Percentiles rank a stretch among this genome's conserved stretches.
Conservation (phyloP, 2,113 vertebrate genomes). For the Sterrhoptilus dennistouni region DNA sequence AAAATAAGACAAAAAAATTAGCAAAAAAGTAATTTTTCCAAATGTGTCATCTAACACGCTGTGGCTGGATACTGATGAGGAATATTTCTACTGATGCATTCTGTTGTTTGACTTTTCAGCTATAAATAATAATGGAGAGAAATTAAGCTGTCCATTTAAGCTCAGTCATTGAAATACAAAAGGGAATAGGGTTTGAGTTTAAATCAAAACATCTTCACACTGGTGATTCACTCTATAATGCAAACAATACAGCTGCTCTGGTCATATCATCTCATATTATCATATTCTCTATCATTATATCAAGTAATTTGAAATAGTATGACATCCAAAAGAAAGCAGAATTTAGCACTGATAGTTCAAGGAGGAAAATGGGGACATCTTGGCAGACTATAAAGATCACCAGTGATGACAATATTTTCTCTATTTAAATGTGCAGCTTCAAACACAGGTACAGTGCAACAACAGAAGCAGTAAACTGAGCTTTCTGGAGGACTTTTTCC, state of each 20-base stretch:
- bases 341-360: not conserved
- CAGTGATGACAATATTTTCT: not conserved
- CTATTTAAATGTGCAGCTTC: not conserved
- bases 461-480: not conserved
- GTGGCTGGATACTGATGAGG: not conserved
- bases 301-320: not conserved
- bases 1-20: not conserved
- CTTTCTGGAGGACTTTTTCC: not conserved
- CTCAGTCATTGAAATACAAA: not conserved
- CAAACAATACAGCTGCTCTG: not conserved
- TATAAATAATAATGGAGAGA: slow-evolving; percentile 30
- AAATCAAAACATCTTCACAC: slow-evolving; percentile 27
- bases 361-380: not conserved
- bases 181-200: slow-evolving; percentile 9
- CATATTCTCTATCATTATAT: not conserved
- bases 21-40: not conserved
- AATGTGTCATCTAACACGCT: not conserved
- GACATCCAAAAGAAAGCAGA: not conserved
- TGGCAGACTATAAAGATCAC: not conserved
- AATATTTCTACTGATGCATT: not conserved
- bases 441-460: not conserved
- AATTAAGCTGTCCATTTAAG: slow-evolving; percentile 41
- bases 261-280: not conserved
- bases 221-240: not conserved
- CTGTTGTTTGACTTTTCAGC: not conserved